A percentile compares a stretch with the other conserved stretches of the same genome.
phyloP scores from a whole-genome alignment of 2,797 vertebrate genomes.

The Micromesistius poutassou region DNA sequence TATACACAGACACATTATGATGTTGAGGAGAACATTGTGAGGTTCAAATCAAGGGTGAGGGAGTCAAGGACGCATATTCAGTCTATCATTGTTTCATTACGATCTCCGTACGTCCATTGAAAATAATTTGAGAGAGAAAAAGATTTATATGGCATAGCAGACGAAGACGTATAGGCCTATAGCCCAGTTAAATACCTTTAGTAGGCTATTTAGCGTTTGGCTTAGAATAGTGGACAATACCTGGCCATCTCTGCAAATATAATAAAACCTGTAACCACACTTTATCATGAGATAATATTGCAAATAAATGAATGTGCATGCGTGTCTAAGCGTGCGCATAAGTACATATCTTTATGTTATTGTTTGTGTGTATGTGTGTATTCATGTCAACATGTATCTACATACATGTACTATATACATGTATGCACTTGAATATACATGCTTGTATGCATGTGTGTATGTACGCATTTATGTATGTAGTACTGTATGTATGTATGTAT shows the following conservation, averaged over 20 bases:
- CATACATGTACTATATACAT: not conserved
- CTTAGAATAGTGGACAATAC: not conserved
- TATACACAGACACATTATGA: not conserved
- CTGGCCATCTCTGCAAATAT: not conserved
- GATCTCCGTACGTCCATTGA: not conserved
- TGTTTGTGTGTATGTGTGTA: not conserved
- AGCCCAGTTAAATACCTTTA: not conserved
- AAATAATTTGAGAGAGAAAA: not conserved
- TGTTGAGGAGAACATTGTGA: not conserved
- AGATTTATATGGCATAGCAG: not conserved
- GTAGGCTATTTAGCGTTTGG: not conserved
- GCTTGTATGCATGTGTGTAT: not conserved
- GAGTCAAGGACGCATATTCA: not conserved
- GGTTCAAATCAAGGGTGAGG: not conserved
- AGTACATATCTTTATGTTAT: not conserved
- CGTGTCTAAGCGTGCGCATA: conserved; percentile 1
- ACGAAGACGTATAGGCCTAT: not conserved
- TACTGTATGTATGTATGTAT: conserved; percentile 13
- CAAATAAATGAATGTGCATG: conserved; percentile 1
- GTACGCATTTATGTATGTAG: not conserved
- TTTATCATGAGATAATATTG: conserved; percentile 4
- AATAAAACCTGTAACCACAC: not conserved
- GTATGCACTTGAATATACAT: not conserved
- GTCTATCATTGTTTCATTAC: not conserved
- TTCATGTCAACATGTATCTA: not conserved